Evolutionary conservation across 2,888 invertebrate species (phyloP).

Genomic region (Sesia bembeciformis): DNA sequence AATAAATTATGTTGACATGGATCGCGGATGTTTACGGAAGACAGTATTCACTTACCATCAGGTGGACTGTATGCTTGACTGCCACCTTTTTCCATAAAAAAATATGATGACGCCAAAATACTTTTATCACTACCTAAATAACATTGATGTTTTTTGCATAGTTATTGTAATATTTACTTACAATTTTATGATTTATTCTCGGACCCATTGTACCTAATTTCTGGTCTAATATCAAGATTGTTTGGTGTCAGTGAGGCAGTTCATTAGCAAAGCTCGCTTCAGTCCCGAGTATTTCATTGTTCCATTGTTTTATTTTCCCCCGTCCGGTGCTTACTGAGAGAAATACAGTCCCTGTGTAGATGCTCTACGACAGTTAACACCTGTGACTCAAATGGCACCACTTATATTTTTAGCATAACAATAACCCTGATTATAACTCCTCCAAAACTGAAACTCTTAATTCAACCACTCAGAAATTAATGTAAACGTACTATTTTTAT

Average conservation of each 20-base stretch:
- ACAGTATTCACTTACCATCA: no score
- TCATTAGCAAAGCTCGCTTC: constrained; percentile 48
- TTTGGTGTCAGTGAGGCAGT: constrained; percentile 27
- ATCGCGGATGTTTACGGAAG: no score
- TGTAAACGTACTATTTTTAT: constrained; percentile 39
- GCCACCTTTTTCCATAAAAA: no score
- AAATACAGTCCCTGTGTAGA: constrained; percentile 22
- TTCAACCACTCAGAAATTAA: constrained; percentile 1
- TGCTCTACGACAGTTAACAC: constrained; percentile 20
- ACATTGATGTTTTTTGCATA: no score
- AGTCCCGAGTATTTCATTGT: constrained; percentile 48
- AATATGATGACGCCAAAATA: no score
- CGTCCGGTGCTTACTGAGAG: constrained; percentile 40
- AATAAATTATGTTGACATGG: no score
- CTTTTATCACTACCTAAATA: no score
- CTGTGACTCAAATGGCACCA: constrained; percentile 19
- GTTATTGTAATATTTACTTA: no score
- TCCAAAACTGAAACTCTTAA: background rate
- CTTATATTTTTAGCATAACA: background rate
- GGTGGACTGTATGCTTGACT: no score
- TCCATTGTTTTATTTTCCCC: constrained; percentile 46
- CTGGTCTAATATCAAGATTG: constrained; percentile 4
- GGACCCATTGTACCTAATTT: no score
- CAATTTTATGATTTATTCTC: no score
- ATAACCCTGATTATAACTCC: background rate